Base-by-base conservation (phyloP, 2,888 invertebrate genomes). In the Aleiodes leptofemur region DNA sequence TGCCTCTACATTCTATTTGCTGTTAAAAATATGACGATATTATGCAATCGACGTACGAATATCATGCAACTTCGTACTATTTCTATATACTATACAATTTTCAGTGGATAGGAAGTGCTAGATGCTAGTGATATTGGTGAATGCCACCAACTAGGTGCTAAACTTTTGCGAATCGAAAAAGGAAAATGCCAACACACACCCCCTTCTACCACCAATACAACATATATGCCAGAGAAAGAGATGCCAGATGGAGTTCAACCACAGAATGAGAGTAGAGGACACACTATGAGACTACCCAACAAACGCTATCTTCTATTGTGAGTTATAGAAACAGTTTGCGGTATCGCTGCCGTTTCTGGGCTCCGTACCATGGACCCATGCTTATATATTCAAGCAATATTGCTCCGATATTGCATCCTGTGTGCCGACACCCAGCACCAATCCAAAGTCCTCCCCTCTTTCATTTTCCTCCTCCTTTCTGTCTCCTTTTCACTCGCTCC, bases 251-350 rank as follows among this genome's bases (percentile, higher is more conserved):
- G 48, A 14, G 34, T 38, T 29, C 1, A 61, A 57, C 61, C 43
- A 11, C 43, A 43, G 56, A 72, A 72, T 34, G 43, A 73, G 55
- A 66, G 38, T 31, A 69, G 48, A 59, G 38, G n/a, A 43, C 38
- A 34, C 31, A 59, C 51, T 55, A 51, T 55, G 69, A 55, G 53
- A 55, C 51, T 69, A 53, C 43, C 34, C 38, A 43, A 43, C 43
- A 43, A 43, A 78, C 77, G 64, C 80, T 79, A 78, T 79, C 78
- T 77, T 16, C 61, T 71, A 34, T 76, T 70, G 83, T 85, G 86
- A 86, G 83, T 86, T 86, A 84, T 85, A 85, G 83, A 84, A 84
- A 84, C 83, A 82, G 86, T 83, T 84, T 85, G 83, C 82, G 85
- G 85, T 86, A 85, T 86, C 85, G 83, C 78, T 73, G 81, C 78